These are phyloP conservation scores for Artemisiospiza belli DNA, from an alignment of 2,113 vertebrate species.

Conservation along the genomic window DNA sequence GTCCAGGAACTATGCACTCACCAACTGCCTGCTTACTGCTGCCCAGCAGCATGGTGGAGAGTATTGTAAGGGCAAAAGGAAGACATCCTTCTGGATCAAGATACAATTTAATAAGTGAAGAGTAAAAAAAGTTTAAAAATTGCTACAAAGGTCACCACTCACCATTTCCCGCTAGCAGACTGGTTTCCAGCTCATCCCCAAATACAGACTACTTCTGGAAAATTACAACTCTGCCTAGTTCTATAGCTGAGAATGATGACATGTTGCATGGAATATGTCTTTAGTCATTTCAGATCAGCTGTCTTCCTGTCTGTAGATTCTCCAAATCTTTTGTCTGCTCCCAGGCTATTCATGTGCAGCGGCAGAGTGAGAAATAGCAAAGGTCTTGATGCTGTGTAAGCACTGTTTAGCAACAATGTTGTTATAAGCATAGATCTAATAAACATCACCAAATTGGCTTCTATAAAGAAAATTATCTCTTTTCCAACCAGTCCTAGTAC, in stretches of 20 bases:
- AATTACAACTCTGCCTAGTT: neutral
- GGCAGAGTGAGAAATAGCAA: neutral
- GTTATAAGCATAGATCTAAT: neutral
- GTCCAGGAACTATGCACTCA: neutral
- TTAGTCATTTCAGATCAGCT: neutral
- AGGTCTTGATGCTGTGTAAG: neutral
- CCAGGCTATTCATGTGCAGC: neutral
- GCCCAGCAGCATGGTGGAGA: neutral
- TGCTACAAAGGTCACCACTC: neutral
- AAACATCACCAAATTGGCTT: neutral
- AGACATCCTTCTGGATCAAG: neutral
- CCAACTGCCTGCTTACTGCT: accelerated
- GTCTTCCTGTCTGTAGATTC: neutral
- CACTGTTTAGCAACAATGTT: neutral
- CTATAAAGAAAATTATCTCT: neutral
- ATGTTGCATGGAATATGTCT: neutral
- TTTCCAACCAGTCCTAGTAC: neutral
- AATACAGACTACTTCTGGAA: neutral
- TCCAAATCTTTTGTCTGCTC: neutral
- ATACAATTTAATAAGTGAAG: neutral
- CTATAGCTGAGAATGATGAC: neutral
- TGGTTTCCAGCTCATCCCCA: neutral
- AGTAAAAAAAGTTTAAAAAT: neutral
- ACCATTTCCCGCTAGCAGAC: neutral
- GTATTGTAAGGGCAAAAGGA: accelerated